Evolutionary conservation across 2,888 invertebrate genomes (phyloP).

Genomic region (Tipula confusa): DNA sequence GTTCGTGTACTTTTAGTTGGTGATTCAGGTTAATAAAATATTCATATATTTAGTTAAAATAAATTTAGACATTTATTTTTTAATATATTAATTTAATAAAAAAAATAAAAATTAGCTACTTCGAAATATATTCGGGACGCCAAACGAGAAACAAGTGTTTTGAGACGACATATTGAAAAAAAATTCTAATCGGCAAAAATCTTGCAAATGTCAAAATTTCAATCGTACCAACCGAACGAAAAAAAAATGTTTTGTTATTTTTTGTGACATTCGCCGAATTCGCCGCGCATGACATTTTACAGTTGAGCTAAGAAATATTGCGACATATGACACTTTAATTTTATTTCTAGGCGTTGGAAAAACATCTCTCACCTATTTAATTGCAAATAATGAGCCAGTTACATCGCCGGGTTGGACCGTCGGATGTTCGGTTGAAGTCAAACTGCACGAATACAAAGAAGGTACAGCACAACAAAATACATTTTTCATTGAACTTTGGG

Average conservation of each 20-base stretch:
- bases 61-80: slow-evolving; percentile 30
- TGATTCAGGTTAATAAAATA: slow-evolving; percentile 67
- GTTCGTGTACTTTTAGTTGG: slow-evolving; percentile 88
- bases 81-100: slow-evolving; percentile 29
- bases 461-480: slow-evolving; percentile 87
- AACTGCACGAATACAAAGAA: slow-evolving; percentile 90
- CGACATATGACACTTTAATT: not conserved
- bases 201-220: not conserved
- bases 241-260: not conserved
- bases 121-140: slow-evolving; percentile 27
- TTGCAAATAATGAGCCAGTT: slow-evolving; percentile 82
- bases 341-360: slow-evolving; percentile 83
- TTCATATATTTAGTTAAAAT: slow-evolving; percentile 31
- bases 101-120: slow-evolving; percentile 13
- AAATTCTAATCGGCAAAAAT: not conserved
- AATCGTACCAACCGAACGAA: not conserved
- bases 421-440: slow-evolving; percentile 93
- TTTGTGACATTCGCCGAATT: not conserved
- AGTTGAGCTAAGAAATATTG: not conserved
- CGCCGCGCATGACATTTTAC: no score
- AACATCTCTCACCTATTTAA: slow-evolving; percentile 87
- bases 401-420: slow-evolving; percentile 91
- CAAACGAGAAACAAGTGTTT: slow-evolving; percentile 29
- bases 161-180: slow-evolving; percentile 28
- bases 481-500: slow-evolving; percentile 94